Base-by-base conservation (phyloP, 2,888 invertebrate species). In the Noctua fimbriata region DNA sequence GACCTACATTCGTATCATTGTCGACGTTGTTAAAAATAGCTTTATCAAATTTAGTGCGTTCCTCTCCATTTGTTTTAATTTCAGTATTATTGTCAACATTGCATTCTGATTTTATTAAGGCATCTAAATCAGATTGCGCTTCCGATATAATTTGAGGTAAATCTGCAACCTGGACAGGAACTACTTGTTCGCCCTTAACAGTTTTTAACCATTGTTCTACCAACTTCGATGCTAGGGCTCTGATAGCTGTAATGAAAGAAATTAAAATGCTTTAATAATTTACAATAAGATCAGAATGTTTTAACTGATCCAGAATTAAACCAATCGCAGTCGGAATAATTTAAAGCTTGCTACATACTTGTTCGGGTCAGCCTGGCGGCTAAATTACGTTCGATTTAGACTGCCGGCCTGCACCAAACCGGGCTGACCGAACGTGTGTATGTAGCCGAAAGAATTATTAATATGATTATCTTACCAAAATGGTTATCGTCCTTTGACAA, bases 121-220 rank as follows among this genome's bases (percentile, higher is more conserved):
- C 66, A 10, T 89, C 89, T 58, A 91, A 58, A 83, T 94, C 94
- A 79, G 89, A 87, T 78, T 93, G 92, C 55, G 94, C 93, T 69
- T 94, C 93, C 69, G 91, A 88, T 91, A 95, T 91, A 89, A 95
- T 94, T 89, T 95, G 92, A 70, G 95, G 92, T 89, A 97, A 95
- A 81, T 97, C 95, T 81, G 90, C 81, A 85, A 94, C 85, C 84
- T 90, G 90, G 80, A 97, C 90, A 73, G 96, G 96, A 75, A 96
- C 94, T 49, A 97, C 97, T 80, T 97, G 97, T 94, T 98, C 98
- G 82, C 98, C 98, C 94, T 99, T 98, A 3, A 99, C 99, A 79
- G 99, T 98, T 94, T 98, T 98, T 90, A 99, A 97, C 99, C 99
- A 99, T 93, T 98, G 98, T 92, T 99, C 98, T 49, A 99, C 99